Percentiles rank a stretch among this genome's conserved stretches.
Conservation (phyloP, 2,888 invertebrate species). For the Pollenia angustigena region DNA sequence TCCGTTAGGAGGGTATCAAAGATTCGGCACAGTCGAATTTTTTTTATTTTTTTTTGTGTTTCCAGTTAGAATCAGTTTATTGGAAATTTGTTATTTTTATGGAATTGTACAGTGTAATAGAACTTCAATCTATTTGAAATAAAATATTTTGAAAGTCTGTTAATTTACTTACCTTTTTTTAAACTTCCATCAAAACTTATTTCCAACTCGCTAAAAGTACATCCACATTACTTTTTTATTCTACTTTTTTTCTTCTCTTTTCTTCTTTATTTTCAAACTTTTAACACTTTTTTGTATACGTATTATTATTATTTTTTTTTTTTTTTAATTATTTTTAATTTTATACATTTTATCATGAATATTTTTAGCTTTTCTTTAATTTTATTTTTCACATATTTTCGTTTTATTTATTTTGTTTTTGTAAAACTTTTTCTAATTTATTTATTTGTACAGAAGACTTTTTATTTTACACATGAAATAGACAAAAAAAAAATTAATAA, state of each 20-base stretch:
- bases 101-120: too few species aligned
- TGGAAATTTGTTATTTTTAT: too few species aligned
- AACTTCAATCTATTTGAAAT: too few species aligned
- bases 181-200: constrained; percentile 14
- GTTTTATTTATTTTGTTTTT: constrained; percentile 43
- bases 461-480: constrained; percentile 50
- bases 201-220: constrained; percentile 28
- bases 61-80: too few species aligned
- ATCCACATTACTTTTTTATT: constrained; percentile 38
- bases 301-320: constrained; percentile 19
- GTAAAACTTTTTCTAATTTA: constrained; percentile 44
- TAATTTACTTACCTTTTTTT: constrained; percentile 38
- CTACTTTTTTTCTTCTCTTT: not conserved
- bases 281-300: constrained; percentile 39
- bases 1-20: too few species aligned
- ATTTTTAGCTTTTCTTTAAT: constrained; percentile 22
- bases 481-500: constrained; percentile 14
- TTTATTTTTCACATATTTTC: constrained; percentile 24
- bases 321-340: constrained; percentile 38
- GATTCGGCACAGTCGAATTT: too few species aligned
- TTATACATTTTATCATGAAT: constrained; percentile 31
- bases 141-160: not conserved
- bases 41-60: too few species aligned
- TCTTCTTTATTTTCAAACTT: constrained; percentile 27
- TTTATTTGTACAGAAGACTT: constrained; percentile 47